A percentile compares a stretch with the other conserved stretches of the same genome.
These are phyloP conservation scores for Hyalella azteca DNA, from an alignment of 2,888 invertebrate species.

Conservation along the genomic window DNA sequence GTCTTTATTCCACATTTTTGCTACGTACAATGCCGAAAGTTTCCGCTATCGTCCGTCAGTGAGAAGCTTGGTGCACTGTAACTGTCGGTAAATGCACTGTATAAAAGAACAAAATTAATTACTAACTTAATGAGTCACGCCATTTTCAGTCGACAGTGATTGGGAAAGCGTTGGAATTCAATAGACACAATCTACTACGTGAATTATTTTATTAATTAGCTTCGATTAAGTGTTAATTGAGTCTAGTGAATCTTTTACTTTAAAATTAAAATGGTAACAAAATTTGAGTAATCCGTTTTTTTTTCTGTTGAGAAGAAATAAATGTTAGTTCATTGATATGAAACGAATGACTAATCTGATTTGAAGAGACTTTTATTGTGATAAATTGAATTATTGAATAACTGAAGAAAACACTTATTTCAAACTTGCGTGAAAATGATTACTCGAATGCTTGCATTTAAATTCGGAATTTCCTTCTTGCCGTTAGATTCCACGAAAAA, in stretches of 20 bases:
- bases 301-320: not conserved
- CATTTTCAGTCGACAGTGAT: slow-evolving; percentile 1
- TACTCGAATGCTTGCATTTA: not conserved
- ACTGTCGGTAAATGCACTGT: too few species aligned
- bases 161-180: not conserved
- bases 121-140: not conserved
- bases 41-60: too few species aligned
- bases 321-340: not conserved
- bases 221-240: not conserved
- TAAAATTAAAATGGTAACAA: not conserved
- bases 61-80: too few species aligned
- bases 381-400: not conserved
- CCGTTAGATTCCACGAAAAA: not conserved
- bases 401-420: not conserved
- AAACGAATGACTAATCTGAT: not conserved
- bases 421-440: not conserved
- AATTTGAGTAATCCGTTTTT: too few species aligned
- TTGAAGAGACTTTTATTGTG: not conserved
- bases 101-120: too few species aligned
- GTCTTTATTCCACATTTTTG: not conserved
- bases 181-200: not conserved
- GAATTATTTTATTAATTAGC: not conserved
- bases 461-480: not conserved
- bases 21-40: not conserved
- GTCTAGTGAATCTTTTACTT: not conserved